Base-by-base conservation (phyloP, 2,888 invertebrate genomes). In the Drosophila sordidula region DNA sequence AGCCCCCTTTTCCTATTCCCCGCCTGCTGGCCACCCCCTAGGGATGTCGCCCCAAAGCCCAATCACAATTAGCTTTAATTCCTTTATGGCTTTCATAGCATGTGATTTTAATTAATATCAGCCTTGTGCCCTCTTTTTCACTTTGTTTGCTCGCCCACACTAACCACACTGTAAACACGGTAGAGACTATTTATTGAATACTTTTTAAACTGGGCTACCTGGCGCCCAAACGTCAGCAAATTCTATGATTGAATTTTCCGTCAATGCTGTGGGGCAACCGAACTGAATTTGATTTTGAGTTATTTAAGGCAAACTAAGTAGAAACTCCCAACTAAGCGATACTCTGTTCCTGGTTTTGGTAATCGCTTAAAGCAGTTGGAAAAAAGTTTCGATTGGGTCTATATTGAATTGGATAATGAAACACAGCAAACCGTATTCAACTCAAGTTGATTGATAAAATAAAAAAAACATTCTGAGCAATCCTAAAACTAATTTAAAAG, bases 81-180 rank as follows among this genome's bases (percentile, higher is more conserved):
- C 70, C 75, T 64, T 64, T 72, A 73, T 71, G 78, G 70, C 52
- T 62, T 64, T 49, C 75, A 52, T 68, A 50, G 70, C 75, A 75
- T 80, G 78, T 64, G 76, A 78, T 83, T 82, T 87, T 77, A 84
- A 87, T 78, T 76, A 84, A 76, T 76, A 78, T 73, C 57, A 67
- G 49, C 67, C 63, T 68, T 75, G 63, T 50, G 16, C 16, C 62
- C 51, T 58, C 50, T 41, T 34, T 56, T 11, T 41, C 25, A 44
- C 9, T 29, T 29, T 9, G 9, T 22, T 6, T 49, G 68, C 39
- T 52, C 38, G 34, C 16, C 39, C 29, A 41, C 47, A 55, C 34
- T 44, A 9, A 38, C 12, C 32, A 32, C 32, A 32, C 9, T 11
- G 3, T 11, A 3, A 11, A 18, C 18, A 2, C 42, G 11, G 18